Base-by-base conservation (phyloP, 2,888 invertebrate species). In the Drosophila merina region DNA sequence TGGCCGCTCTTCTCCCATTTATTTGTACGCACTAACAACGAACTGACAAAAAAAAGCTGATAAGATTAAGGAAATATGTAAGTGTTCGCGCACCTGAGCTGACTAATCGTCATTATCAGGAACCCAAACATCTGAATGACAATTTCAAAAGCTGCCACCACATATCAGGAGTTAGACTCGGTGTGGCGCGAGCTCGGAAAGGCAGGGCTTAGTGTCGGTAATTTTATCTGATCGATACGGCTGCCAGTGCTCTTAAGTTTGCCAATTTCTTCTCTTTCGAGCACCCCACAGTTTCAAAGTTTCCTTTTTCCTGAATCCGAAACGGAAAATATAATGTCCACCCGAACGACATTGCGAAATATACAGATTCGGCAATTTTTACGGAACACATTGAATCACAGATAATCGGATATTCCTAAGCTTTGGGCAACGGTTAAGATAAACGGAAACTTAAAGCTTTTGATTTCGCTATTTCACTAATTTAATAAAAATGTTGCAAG, bases 11-110 rank as follows among this genome's bases (percentile, higher is more conserved):
- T 26, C 26, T 45, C 14, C 7, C 40, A 42, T 20, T 42, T 42
- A 20, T 10, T 14, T 28, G 36, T 47, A 1, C n/a, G 25, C 20
- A 49, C 25, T 25, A 10, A 25, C 10, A 51, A 60, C 28, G 28
- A 28, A 51, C 48, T 49, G 60, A 48, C 62, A 54, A 72, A 71
- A 54, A 71, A 71, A 55, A n/a, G 28, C 66, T 59, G 86, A 80
- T 80, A 86, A 86, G 86, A 80, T 86, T 80, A 86, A 62, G 56
- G 30, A 38, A 47, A 59, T 56, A 60, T 66, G 69, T 55, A 48
- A 57, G 49, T 59, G 58, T 40, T 38, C 50, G 49, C 40, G 49
- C 38, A 47, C 50, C 72, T 55, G 58, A 77, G 59, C 68, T 75
- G 77, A 80, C 84, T 79, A 83, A 83, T 67, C 52, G 47, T 49